Evolutionary conservation across 2,113 vertebrate genomes (phyloP).

Genomic region (Megaceryle maxima): DNA sequence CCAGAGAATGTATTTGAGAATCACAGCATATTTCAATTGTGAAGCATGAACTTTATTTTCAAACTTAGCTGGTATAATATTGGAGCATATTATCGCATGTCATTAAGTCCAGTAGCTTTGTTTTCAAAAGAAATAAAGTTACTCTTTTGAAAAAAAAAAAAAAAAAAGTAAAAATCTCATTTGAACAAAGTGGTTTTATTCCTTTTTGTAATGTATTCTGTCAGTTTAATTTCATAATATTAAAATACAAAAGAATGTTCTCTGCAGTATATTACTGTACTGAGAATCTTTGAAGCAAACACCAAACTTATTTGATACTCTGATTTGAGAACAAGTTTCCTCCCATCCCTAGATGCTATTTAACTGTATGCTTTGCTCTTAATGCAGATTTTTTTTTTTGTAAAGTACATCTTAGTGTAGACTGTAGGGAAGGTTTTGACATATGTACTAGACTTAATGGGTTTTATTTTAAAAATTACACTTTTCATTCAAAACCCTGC

Average conservation of each 20-base stretch:
- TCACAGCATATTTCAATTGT: constrained; percentile 36
- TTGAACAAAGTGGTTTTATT: constrained; percentile 9
- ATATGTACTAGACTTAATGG: not conserved
- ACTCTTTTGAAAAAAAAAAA: constrained; percentile 3
- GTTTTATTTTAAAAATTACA: not conserved
- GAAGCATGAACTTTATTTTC: constrained; percentile 64
- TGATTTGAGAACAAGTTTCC: constrained; percentile 7
- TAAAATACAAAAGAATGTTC: constrained; percentile 8
- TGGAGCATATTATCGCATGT: constrained; percentile 45
- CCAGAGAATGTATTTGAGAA: constrained; percentile 67
- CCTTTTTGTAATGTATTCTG: not conserved
- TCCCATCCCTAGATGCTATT: constrained; percentile 13
- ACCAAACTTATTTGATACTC: constrained; percentile 49
- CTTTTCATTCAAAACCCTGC: constrained; percentile 18
- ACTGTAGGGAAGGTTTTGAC: constrained; percentile 5
- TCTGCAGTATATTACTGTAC: constrained; percentile 64
- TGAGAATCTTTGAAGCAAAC: constrained; percentile 41
- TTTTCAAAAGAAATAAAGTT: constrained; percentile 53
- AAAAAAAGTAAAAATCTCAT: not conserved
- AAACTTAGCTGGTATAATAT: not conserved
- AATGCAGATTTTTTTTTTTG: constrained; percentile 53
- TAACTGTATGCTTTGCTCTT: constrained; percentile 35
- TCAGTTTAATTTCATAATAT: not conserved
- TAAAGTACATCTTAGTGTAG: constrained; percentile 40
- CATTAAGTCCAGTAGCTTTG: constrained; percentile 55